Evolutionary conservation across 2,113 vertebrate genomes (phyloP).

Genomic region (Steatornis caripensis): DNA sequence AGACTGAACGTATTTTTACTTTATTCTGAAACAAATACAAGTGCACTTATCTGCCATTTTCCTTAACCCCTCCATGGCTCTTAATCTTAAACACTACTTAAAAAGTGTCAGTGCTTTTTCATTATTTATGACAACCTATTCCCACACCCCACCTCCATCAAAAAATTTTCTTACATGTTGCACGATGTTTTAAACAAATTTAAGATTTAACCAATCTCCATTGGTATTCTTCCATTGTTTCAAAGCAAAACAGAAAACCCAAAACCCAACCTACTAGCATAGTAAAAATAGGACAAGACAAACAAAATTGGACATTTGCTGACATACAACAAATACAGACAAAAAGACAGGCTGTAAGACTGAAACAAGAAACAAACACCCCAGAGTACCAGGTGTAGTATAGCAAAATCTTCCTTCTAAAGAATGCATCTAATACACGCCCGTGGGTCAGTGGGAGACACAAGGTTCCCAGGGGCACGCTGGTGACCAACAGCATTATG

Average conservation of each 20-base stretch:
- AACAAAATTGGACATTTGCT: background rate
- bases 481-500: background rate
- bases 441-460: background rate
- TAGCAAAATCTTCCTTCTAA: background rate
- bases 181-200: background rate
- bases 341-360: background rate
- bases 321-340: background rate
- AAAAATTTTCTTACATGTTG: background rate
- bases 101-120: background rate
- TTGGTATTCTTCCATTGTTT: background rate
- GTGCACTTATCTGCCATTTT: background rate
- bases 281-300: background rate
- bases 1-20: background rate
- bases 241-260: background rate
- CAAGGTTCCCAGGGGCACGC: fast-evolving
- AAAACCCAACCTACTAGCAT: background rate
- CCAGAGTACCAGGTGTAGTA: background rate
- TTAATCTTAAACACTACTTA: background rate
- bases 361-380: background rate
- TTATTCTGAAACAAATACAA: background rate
- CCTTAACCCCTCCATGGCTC: background rate
- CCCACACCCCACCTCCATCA: background rate
- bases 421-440: no score
- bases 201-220: background rate
- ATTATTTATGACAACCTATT: background rate